Percentiles rank a stretch among this genome's conserved stretches.
phyloP scores from a whole-genome alignment of 2,888 invertebrate genomes.

The Girardia tigrina region DNA sequence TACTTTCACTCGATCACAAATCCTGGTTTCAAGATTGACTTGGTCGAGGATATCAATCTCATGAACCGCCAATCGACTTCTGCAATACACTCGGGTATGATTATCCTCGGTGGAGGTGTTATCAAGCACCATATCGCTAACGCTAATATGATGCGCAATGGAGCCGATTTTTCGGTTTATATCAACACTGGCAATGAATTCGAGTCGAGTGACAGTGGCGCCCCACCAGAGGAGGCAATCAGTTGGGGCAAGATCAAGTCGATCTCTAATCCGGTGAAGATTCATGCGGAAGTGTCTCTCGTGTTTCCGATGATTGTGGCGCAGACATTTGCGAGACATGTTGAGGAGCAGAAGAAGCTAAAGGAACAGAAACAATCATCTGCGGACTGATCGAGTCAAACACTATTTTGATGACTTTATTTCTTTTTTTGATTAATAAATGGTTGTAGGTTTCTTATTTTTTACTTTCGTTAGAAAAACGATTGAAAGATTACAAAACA shows the following conservation, averaged over 20 bases:
- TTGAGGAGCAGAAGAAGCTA: too few relatives aligned
- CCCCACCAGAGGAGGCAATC: conserved; percentile 88
- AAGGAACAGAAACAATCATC: too few relatives aligned
- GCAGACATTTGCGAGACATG: conserved; percentile 74
- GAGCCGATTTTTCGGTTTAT: conserved; percentile 55
- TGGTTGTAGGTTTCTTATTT: too few relatives aligned
- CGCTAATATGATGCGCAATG: conserved; percentile 74
- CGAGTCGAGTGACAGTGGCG: conserved; percentile 91
- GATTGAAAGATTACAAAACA: too few relatives aligned
- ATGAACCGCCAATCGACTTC: conserved; percentile 85
- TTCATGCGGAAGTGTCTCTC: conserved; percentile 80
- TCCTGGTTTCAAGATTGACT: conserved; percentile 57
- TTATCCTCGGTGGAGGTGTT: conserved; percentile 84
- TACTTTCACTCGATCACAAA: conserved; percentile 87
- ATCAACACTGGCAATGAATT: conserved; percentile 86
- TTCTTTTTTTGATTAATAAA: too few relatives aligned
- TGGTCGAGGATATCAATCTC: conserved; percentile 61
- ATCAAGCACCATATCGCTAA: conserved; percentile 98
- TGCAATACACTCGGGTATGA: conserved; percentile 80
- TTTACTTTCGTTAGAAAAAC: too few relatives aligned
- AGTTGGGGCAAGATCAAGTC: conserved; percentile 94
- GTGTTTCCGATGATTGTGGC: conserved; percentile 85
- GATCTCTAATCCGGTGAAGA: conserved; percentile 74
- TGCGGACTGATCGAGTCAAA: too few relatives aligned
- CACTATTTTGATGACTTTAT: too few relatives aligned